Conservation (phyloP, 2,888 invertebrate species). For the Tenthredo amoena region DNA sequence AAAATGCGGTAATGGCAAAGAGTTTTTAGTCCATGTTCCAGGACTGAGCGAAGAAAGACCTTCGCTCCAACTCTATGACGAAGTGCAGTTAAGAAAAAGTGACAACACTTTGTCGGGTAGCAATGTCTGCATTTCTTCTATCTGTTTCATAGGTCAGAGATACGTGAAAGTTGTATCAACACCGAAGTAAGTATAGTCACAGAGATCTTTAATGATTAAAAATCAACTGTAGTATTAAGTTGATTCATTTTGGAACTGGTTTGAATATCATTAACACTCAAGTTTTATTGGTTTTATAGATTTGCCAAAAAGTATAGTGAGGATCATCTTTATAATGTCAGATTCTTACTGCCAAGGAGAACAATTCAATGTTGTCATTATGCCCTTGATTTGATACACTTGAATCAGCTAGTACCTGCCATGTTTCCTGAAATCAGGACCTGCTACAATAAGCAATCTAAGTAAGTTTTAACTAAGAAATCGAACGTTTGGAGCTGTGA, state of each 20-base stretch:
- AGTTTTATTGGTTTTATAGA: constrained; percentile 45
- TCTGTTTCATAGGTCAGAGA: constrained; percentile 13
- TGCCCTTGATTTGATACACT: constrained; percentile 57
- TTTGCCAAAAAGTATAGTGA: constrained; percentile 45
- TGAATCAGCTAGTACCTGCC: constrained; percentile 56
- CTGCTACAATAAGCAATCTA: constrained; percentile 52
- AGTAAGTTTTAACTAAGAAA: neutral
- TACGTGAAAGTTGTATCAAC: constrained; percentile 24
- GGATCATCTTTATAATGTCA: constrained; percentile 56
- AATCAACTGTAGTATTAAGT: neutral
- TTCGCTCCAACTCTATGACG: constrained; percentile 19
- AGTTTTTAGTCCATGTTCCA: constrained; percentile 59
- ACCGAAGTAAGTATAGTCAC: constrained; percentile 1
- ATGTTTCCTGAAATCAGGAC: constrained; percentile 61
- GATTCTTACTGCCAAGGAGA: constrained; percentile 58
- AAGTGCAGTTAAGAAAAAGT: constrained; percentile 9
- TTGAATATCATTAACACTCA: neutral
- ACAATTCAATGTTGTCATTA: constrained; percentile 61
- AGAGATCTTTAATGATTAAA: neutral
- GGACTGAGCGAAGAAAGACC: constrained; percentile 58
- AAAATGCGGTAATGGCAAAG: neutral
- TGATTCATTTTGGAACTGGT: neutral
- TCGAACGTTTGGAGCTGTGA: neutral
- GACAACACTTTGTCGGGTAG: neutral
- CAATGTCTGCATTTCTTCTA: neutral